Evolutionary conservation across 2,888 invertebrate genomes (phyloP).

Genomic region (Opisthograptis luteolata): DNA sequence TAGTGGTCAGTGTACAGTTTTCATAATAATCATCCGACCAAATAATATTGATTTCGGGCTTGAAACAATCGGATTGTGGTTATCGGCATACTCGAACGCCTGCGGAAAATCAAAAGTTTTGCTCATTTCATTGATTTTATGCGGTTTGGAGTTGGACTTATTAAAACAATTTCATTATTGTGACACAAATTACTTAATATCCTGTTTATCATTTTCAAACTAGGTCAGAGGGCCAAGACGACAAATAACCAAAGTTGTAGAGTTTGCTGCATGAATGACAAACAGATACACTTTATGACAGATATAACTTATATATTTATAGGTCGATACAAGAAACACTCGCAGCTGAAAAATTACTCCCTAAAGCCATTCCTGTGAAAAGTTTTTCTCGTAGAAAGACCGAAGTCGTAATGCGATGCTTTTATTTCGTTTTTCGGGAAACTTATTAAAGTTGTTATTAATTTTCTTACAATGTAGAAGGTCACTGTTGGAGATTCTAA

Average conservation of each 20-base stretch:
- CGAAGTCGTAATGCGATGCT: conserved; percentile 17
- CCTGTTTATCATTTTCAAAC: too few species aligned
- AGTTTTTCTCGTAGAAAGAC: conserved; percentile 23
- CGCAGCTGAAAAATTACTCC: conserved; percentile 19
- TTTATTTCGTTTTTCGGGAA: conserved; percentile 18
- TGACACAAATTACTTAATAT: too few species aligned
- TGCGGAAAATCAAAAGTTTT: conserved; percentile 6
- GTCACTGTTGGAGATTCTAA: too few species aligned
- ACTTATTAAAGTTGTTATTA: conserved; percentile 23
- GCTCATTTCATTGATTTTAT: conserved; percentile 21
- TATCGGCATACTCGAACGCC: conserved; percentile 14
- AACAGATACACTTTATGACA: conserved; percentile 26
- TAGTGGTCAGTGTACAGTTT: too few species aligned
- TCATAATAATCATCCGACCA: too few species aligned
- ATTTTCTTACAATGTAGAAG: conserved; percentile 1
- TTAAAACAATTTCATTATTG: background rate
- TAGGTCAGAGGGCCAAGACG: conserved; percentile 13
- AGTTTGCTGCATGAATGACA: conserved; percentile 16
- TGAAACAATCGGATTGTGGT: conserved; percentile 20
- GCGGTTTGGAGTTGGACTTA: conserved; percentile 10
- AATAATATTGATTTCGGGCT: conserved; percentile 7
- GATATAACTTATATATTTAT: conserved; percentile 27
- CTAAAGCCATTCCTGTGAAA: conserved; percentile 24
- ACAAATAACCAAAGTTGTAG: conserved; percentile 7
- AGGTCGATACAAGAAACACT: conserved; percentile 25